Base-by-base conservation (phyloP, 2,888 invertebrate species). In the Xestia ashworthii region DNA sequence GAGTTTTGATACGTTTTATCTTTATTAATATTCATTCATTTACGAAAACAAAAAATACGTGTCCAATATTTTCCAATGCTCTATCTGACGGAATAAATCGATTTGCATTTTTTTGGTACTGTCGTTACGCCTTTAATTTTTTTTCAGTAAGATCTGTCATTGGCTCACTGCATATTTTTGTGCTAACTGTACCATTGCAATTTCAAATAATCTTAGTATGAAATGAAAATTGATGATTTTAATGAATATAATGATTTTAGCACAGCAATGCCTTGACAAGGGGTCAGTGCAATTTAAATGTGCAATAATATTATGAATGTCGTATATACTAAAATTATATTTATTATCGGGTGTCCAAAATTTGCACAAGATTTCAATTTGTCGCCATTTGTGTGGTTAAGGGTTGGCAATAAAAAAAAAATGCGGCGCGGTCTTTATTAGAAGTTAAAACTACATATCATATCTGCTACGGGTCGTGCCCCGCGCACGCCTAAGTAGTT, bases 181-280 rank as follows among this genome's bases (percentile, higher is more conserved):
- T 46, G 53, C 70, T 66, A 68, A 81, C 85, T 73, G 85, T 85
- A 85, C 87, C 2, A 38, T n/a, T 79, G 84, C 76, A 65, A 81
- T 84, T 71, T 65, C 60, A 77, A 67, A 71, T 74, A 72, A 76
- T 76, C 66, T 76, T 62, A 69, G 38, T 82, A 76, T 79, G 74
- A 73, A 83, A 85, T 71, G 71, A 79, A 82, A 87, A 83, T 87
- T 82, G 80, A 86, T 84, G 80, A 82, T 82, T 80, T 69, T 78
- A 82, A 84, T 83, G 73, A 80, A 78, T 78, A 69, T 74, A 38
- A 58, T 62, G 32, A 76, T 84, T 81, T 83, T 68, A 81, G 44
- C 70, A 73, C 48, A 60, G 38, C 32, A 11, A 22, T n/a, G 14
- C 41, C 32, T 77, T 65, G 41, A 32, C 58, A 77, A 66, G 55